Percentiles rank a stretch among this genome's conserved stretches.
phyloP scores from a whole-genome alignment of 2,113 vertebrate species.

The Agelaius tricolor region DNA sequence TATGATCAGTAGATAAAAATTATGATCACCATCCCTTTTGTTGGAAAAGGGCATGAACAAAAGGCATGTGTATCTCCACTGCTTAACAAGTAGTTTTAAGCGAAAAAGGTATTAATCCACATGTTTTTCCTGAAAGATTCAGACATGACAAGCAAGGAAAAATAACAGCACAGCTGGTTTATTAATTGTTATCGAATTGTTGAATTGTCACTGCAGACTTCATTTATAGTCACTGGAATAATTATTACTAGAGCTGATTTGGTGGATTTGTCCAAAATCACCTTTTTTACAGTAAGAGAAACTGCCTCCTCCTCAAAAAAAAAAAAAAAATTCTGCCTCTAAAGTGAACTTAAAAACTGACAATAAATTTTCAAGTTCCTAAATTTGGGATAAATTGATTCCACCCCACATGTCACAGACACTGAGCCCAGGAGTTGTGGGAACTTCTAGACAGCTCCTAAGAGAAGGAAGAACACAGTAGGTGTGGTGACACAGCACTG shows the following conservation, averaged over 20 bases:
- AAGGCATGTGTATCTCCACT: accelerated
- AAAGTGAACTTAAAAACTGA: background rate
- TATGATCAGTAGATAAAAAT: background rate
- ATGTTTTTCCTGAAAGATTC: background rate
- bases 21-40: accelerated
- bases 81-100: background rate
- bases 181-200: background rate
- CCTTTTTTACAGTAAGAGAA: background rate
- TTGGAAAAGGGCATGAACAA: background rate
- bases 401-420: background rate
- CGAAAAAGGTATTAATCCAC: background rate
- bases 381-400: background rate
- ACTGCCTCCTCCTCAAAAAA: background rate
- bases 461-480: background rate
- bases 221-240: background rate
- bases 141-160: background rate
- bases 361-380: background rate
- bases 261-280: background rate
- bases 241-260: background rate
- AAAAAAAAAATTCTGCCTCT: background rate
- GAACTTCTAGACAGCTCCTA: background rate
- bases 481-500: background rate
- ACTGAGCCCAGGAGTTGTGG: background rate
- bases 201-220: background rate
- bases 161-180: background rate